phyloP scores from a whole-genome alignment of 1,140 invertebrate genomes.

The Eurosta solidaginis region DNA sequence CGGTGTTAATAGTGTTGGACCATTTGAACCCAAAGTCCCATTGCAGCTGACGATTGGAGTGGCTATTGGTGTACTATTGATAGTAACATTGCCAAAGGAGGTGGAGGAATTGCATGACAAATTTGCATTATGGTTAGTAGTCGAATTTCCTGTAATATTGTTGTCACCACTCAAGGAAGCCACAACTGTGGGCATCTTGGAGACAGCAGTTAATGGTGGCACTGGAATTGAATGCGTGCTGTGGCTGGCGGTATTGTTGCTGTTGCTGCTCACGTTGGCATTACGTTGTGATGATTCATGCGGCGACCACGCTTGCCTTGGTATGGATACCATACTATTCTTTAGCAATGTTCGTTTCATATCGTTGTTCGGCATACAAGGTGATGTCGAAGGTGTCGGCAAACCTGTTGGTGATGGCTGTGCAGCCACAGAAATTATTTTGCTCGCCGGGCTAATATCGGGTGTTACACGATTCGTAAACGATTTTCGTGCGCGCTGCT shows the following conservation, averaged over 20 bases:
- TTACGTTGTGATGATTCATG: conserved; percentile 27
- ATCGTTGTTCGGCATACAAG: neutral
- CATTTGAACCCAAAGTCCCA: neutral
- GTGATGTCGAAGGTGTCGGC: neutral
- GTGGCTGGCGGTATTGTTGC: neutral
- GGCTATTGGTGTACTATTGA: conserved; percentile 11
- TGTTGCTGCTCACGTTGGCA: neutral
- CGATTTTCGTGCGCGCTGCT: conserved; percentile 43
- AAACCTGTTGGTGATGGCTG: neutral
- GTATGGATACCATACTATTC: conserved; percentile 56
- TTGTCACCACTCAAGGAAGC: neutral
- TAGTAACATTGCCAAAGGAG: neutral
- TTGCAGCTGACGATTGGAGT: neutral
- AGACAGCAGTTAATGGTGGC: conserved; percentile 50
- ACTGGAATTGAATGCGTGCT: conserved; percentile 44
- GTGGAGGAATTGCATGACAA: neutral
- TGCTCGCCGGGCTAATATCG: neutral
- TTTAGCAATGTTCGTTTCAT: conserved; percentile 18
- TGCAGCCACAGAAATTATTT: neutral
- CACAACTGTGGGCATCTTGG: neutral
- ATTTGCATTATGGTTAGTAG: neutral
- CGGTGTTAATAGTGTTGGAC: neutral
- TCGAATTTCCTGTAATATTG: neutral
- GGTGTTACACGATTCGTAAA: conserved; percentile 39
- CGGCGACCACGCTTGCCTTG: conserved; percentile 32